These are phyloP conservation scores for Priocnemis perturbator DNA, from an alignment of 2,888 invertebrate genomes.

Conservation along the genomic window DNA sequence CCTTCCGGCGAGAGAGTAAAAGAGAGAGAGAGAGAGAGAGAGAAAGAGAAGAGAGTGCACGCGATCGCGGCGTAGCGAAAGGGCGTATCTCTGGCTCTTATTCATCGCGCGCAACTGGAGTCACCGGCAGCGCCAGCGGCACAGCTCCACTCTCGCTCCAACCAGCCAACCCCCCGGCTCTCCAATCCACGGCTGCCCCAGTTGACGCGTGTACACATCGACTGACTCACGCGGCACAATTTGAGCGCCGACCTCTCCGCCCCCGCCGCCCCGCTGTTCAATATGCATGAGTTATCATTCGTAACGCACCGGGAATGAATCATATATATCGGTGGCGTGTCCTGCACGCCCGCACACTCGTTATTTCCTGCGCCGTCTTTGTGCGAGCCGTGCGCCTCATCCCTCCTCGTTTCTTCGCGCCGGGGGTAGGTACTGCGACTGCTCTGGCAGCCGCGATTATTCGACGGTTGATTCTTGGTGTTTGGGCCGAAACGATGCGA, in stretches of 20 bases:
- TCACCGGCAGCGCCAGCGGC: slow-evolving; percentile 13
- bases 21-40: too few species aligned
- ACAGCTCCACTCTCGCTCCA: not conserved
- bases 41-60: not conserved
- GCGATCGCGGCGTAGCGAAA: not conserved
- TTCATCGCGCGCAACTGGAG: slow-evolving; percentile 25
- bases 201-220: slow-evolving; percentile 15
- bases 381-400: too few species aligned
- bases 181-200: slow-evolving; percentile 7
- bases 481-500: too few species aligned
- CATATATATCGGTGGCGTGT: slow-evolving; percentile 46
- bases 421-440: too few species aligned
- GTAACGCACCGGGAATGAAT: slow-evolving; percentile 60
- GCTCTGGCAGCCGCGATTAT: too few species aligned
- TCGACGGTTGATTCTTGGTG: too few species aligned
- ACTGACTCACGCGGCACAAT: slow-evolving; percentile 55
- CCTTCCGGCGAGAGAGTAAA: not conserved
- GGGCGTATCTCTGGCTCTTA: slow-evolving; percentile 14
- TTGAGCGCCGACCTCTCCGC: slow-evolving; percentile 44
- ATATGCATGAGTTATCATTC: slow-evolving; percentile 68
- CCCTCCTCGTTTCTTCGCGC: too few species aligned
- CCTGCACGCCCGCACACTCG: not conserved
- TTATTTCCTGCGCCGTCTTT: too few species aligned
- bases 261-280: slow-evolving; percentile 59
- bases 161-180: too few species aligned